These are phyloP conservation scores for Pogonus chalceus DNA, from an alignment of 1,140 invertebrate species.

Conservation along the genomic window DNA sequence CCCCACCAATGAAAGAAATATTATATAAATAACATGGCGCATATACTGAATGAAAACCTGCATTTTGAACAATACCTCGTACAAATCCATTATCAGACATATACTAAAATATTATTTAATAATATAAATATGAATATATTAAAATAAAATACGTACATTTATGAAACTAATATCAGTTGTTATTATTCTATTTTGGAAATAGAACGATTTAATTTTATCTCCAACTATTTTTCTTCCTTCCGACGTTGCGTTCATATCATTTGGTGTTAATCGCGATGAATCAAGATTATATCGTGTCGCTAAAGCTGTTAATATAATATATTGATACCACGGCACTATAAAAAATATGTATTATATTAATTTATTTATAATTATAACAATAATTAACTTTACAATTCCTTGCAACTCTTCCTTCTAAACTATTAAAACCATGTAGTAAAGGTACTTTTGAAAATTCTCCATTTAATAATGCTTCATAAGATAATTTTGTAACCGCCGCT, in stretches of 20 bases:
- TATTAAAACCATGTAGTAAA: neutral
- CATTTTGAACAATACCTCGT: neutral
- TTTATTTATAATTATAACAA: neutral
- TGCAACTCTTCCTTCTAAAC: neutral
- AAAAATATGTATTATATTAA: neutral
- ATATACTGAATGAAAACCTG: neutral
- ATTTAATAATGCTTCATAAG: neutral
- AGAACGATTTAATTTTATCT: neutral
- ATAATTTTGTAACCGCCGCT: neutral
- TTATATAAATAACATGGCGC: neutral
- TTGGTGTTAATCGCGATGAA: neutral
- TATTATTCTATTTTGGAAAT: neutral
- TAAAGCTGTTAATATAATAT: neutral
- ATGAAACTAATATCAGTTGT: neutral
- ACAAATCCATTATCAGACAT: neutral
- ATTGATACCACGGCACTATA: neutral
- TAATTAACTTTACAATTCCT: neutral
- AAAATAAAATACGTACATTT: neutral
- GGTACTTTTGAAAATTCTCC: neutral
- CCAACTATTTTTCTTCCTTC: neutral
- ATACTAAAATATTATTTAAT: slow-evolving; percentile 2
- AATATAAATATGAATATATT: too few species aligned
- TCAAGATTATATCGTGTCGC: neutral
- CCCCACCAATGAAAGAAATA: neutral
- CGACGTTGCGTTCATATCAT: neutral